Conservation (phyloP, 1,140 invertebrate species). For the Mamestra configurata region DNA sequence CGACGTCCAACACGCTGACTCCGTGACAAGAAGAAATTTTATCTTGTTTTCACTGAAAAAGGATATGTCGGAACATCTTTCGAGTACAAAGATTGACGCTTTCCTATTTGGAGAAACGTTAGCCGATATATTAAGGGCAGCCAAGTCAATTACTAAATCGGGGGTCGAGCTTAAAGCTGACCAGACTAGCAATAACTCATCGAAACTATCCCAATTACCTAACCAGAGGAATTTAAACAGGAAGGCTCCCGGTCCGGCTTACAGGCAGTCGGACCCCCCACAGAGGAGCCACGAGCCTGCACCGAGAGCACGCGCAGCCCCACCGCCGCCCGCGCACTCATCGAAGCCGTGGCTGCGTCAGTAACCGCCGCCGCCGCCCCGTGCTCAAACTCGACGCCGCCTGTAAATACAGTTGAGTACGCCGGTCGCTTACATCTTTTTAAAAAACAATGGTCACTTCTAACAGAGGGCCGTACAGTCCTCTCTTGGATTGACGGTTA, state of each 20-base stretch:
- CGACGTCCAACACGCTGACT: constrained; percentile 47
- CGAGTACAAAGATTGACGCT: constrained; percentile 54
- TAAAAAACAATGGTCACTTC: background rate
- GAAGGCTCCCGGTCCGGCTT: constrained; percentile 47
- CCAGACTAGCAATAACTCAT: background rate
- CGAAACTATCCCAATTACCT: background rate
- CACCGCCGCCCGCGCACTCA: constrained; percentile 26
- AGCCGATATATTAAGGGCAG: constrained; percentile 52
- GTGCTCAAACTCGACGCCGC: too few relatives aligned
- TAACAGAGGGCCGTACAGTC: background rate
- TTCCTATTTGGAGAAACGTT: constrained; percentile 56
- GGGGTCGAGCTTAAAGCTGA: constrained; percentile 52
- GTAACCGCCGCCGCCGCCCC: background rate
- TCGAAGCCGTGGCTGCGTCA: constrained; percentile 36
- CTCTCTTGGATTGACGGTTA: background rate
- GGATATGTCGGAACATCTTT: constrained; percentile 56
- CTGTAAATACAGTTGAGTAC: too few relatives aligned
- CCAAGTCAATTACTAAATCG: constrained; percentile 58
- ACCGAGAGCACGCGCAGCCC: background rate
- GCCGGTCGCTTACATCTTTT: background rate
- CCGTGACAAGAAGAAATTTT: constrained; percentile 46
- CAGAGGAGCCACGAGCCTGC: constrained; percentile 44
- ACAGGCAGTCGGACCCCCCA: constrained; percentile 34
- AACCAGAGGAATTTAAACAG: constrained; percentile 58
- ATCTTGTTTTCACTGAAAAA: constrained; percentile 53